A percentile compares a stretch with the other conserved stretches of the same genome.
Conservation (phyloP, 1,140 invertebrate genomes). For the Halesus radiatus region DNA sequence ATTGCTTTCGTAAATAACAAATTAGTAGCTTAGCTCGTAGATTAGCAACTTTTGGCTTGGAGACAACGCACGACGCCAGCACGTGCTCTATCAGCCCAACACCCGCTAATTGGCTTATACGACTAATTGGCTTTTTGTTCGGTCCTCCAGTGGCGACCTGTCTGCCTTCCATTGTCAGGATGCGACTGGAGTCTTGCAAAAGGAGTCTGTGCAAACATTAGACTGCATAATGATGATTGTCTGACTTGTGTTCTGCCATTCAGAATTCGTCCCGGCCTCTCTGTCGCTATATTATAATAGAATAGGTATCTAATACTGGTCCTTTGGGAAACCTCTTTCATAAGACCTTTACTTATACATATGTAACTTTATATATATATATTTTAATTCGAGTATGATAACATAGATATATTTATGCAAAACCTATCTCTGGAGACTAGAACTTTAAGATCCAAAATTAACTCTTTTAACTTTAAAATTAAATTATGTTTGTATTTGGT, state of each 20-base stretch:
- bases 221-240: neutral
- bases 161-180: neutral
- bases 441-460: too few species aligned
- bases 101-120: slow-evolving; percentile 10
- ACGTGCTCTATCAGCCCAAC: neutral
- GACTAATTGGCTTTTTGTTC: slow-evolving; percentile 26
- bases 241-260: neutral
- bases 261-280: neutral
- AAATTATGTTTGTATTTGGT: too few species aligned
- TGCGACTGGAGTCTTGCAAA: neutral
- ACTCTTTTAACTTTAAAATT: too few species aligned
- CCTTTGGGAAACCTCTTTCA: too few species aligned
- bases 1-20: too few species aligned
- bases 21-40: too few species aligned
- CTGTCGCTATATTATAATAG: neutral
- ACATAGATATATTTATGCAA: too few species aligned
- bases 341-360: neutral
- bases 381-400: too few species aligned
- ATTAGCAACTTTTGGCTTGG: neutral
- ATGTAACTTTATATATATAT: too few species aligned
- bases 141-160: neutral
- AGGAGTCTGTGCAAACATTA: neutral
- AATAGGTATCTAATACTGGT: too few species aligned
- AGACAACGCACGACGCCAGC: neutral
- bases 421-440: too few species aligned